Evolutionary conservation across 2,888 invertebrate species (phyloP), one percentile per base, ranked within the genome.

Genomic region (Eulithis testata): DNA sequence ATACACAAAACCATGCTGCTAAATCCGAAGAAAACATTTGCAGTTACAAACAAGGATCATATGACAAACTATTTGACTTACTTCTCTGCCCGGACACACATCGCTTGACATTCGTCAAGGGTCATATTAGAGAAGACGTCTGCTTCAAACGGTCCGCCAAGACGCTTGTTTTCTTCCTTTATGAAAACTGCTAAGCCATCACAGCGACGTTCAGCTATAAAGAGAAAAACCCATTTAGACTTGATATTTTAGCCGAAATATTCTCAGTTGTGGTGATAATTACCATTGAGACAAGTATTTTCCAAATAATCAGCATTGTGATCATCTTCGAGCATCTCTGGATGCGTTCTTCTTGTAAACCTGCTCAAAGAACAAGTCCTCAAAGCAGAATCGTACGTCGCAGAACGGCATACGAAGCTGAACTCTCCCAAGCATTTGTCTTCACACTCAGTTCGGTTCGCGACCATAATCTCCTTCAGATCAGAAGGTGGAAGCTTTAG

Each of bases 351-450:
- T 76, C 97, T 93, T 0, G 98, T 98, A 81, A 97, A 97, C 81
- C 95, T 87, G 82, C 97, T 97, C 44, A 98, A 87, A 8, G 96
- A 96, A 80, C 98, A 98, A 53, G 96, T 96, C 68, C 97, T 94
- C 79, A 96, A 93, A 0, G 95, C 95, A 0, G 96, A 94, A 82
- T 98, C 97, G 79, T 95, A 98, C 0, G 97, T 96, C 0, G 97
- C 97, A 0, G 98, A 97, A 54, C 98, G 95, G 78, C 98, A 98
- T 3, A 97, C 96, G 81, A 98, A 97, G 69, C 96, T 97, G 81
- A 97, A 97, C 85, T 98, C 98, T 80, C 97, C 97, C 67, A 98
- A 87, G 81, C 98, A 98, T 82, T 96, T 96, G 82, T 98, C 97
- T 85, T 98, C 97, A 81, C 98, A 98, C 78, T 98, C 98, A 3